Evolutionary conservation across 2,113 vertebrate species (phyloP), one percentile per base, ranked within the genome.

Genomic region (Todiramphus chloris): DNA sequence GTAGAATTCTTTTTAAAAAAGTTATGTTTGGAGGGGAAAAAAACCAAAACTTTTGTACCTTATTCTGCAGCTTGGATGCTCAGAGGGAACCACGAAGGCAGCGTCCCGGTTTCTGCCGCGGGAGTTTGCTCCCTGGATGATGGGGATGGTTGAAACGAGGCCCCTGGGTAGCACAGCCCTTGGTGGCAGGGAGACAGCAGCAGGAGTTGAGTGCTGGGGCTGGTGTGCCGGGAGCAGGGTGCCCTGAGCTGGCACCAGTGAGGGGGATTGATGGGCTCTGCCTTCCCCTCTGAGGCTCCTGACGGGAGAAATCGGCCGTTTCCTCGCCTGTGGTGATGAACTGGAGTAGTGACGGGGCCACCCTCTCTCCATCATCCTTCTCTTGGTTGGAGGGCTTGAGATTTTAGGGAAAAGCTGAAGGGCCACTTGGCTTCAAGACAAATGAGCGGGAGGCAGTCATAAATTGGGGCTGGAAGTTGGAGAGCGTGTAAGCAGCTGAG

Each of bases 201-300:
- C 44, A 46, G 44, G 44, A 46, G 44, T 18, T 46, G 44, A 18
- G 44, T 18, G 44, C 16, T 46, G 44, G 44, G 44, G 44, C 44
- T 46, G 44, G 44, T 46, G 44, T 46, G 43, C 17, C 8, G 44
- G 44, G 44, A 46, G 48, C 20, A 28, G 51, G 12, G 25, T 84
- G 79, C 81, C 68, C 87, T 89, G 59, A 30, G 68, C 91, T 86
- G 89, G 86, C 92, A 58, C 33, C 3, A 3, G 63, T 8, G 3
- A 0, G 13, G 31, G n/a, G 27, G 92, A 64, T 82, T 19, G 43
- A 60, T 56, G 31, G 31, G 0, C 58, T 1, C 0, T 0, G 1
- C 17, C 30, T 18, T 39, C 0, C 0, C 7, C 5, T 10, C 83
- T 21, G 41, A 39, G 80, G 3, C 83, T 87, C 20, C 12, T 82